Conservation (phyloP, 23 tunicate genomes). For the Ciona savignyi region DNA sequence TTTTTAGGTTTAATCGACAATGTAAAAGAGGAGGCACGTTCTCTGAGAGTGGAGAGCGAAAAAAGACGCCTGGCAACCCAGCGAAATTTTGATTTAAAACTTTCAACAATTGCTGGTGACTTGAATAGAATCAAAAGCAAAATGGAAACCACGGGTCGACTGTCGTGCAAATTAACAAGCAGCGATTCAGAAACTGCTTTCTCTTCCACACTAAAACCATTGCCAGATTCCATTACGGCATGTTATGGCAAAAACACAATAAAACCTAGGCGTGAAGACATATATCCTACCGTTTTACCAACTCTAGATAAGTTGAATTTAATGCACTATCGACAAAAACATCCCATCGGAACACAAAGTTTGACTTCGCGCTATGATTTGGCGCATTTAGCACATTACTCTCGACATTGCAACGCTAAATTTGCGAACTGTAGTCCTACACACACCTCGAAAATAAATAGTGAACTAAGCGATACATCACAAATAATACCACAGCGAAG, state of each 20-base stretch:
- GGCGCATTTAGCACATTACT: background rate
- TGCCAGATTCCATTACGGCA: too few species aligned
- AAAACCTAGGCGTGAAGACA: background rate
- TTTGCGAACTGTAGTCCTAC: background rate
- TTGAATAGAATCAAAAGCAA: slow-evolving; percentile 26
- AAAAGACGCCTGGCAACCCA: slow-evolving; percentile 37
- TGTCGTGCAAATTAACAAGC: background rate
- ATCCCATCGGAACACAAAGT: background rate
- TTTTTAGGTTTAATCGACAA: slow-evolving; percentile 58
- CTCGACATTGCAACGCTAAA: background rate
- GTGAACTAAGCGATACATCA: too few species aligned
- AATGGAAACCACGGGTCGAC: background rate
- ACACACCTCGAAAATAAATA: background rate
- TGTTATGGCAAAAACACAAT: background rate
- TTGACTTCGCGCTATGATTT: background rate
- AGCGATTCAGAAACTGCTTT: background rate
- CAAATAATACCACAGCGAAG: background rate
- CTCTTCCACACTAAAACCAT: background rate
- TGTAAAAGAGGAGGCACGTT: slow-evolving; percentile 56
- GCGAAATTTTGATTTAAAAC: slow-evolving; percentile 45
- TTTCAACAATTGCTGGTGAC: slow-evolving; percentile 28
- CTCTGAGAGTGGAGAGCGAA: slow-evolving; percentile 50
- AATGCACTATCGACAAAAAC: too few species aligned
- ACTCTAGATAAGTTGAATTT: too few species aligned
- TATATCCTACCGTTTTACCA: background rate